Base-by-base conservation (phyloP, 1,140 invertebrate species). In the Neocloeon triangulifer region DNA sequence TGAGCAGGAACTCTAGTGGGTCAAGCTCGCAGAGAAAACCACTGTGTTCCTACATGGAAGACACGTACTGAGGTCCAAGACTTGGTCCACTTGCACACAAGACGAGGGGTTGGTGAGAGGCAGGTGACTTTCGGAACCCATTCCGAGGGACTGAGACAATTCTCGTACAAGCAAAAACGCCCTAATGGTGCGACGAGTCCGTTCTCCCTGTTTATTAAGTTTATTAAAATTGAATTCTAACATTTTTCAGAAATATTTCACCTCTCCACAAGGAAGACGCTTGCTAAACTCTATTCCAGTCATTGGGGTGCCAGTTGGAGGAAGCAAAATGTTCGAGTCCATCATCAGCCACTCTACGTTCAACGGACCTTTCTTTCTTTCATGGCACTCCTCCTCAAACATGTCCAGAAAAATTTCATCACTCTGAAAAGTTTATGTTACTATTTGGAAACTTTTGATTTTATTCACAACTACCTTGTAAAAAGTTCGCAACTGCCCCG, bases 351-450 rank as follows among this genome's bases (percentile, higher is more conserved):
- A 85, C 50, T 92, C 84, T 2, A 89, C 84, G 59, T 91, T 94
- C 19, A 94, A 50, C 6, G 76, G 73, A 19, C 70, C 64, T 46
- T 77, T 85, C 43, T 72, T 64, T 66, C 95, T 81, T 52, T 94
- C 84, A 47, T 77, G 80, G 53, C 64, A 80, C 62, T 99, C 94
- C 52, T 96, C 88, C 57, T 99, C 92, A 56, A 99, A 98, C 68
- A 97, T 86, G 50, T 98, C 92, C 19, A 97, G 56, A 58, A 98
- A 98, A 40, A 97, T 89, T 47, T 97, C 91, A 61, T 97, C 91
- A 46, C 80, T 88, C 69, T 74, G n/a, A n/a, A n/a, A n/a, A n/a
- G n/a, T n/a, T n/a, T n/a, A n/a, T n/a, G n/a, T n/a, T n/a, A n/a
- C n/a, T n/a, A n/a, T n/a, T n/a, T n/a, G n/a, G n/a, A n/a, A n/a